These are phyloP conservation scores for Cryptoblepharus egeriae DNA, from an alignment of 2,797 vertebrate genomes.

Conservation along the genomic window DNA sequence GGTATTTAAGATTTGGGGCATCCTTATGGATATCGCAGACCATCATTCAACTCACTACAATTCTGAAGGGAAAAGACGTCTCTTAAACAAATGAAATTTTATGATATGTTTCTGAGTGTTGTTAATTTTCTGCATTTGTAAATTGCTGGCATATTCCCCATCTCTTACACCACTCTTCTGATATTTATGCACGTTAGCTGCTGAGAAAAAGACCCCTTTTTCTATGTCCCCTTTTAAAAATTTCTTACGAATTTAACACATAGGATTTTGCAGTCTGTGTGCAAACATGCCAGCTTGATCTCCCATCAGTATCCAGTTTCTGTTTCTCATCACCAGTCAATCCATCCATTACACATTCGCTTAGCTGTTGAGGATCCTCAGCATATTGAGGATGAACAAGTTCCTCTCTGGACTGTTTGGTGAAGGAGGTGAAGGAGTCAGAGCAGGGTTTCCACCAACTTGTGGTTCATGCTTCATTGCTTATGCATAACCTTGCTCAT, in stretches of 20 bases:
- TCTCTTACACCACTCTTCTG: neutral
- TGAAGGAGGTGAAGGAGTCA: neutral
- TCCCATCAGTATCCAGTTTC: neutral
- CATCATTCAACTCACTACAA: neutral
- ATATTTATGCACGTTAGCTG: neutral
- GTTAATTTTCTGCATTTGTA: neutral
- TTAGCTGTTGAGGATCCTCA: no score
- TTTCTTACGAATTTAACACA: neutral
- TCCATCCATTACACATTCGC: no score
- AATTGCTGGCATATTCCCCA: neutral
- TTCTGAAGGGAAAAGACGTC: neutral
- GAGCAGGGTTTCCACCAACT: neutral
- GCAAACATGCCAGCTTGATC: neutral
- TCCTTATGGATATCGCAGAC: neutral
- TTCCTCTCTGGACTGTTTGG: neutral
- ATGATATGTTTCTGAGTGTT: neutral
- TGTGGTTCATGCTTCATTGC: constrained; percentile 29
- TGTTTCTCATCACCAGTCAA: no score
- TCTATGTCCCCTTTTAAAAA: neutral
- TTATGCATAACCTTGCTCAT: neutral
- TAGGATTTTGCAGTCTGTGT: neutral
- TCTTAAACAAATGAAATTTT: neutral
- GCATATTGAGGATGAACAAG: neutral
- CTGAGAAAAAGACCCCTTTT: neutral
- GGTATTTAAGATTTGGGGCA: neutral